These are phyloP conservation scores for Lepus americanus DNA, from an alignment of 2,113 vertebrate species.

Conservation along the genomic window DNA sequence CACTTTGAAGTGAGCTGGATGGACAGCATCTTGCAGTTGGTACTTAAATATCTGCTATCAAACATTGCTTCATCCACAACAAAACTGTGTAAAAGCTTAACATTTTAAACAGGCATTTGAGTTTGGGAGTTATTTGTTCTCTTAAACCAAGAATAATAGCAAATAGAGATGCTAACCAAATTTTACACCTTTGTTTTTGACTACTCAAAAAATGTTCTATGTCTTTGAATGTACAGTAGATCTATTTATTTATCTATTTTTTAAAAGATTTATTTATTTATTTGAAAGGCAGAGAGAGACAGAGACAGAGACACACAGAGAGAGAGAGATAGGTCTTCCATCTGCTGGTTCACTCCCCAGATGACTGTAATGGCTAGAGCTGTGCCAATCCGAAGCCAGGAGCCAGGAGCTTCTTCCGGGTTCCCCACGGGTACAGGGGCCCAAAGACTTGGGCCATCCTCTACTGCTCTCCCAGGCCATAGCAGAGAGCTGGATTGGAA, in stretches of 20 bases:
- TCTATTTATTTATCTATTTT: background rate
- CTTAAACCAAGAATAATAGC: constrained; percentile 49
- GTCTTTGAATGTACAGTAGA: background rate
- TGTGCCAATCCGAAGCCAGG: too few species aligned
- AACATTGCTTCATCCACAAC: background rate
- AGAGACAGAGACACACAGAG: too few species aligned
- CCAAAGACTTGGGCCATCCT: too few species aligned
- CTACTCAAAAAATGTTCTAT: background rate
- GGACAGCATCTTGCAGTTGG: background rate
- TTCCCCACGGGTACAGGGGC: too few species aligned
- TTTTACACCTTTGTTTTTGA: background rate
- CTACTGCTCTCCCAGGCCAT: too few species aligned
- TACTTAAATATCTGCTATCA: background rate
- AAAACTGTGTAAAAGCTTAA: constrained; percentile 18
- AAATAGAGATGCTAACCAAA: constrained; percentile 59
- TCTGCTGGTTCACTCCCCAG: too few species aligned
- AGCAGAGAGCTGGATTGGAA: too few species aligned
- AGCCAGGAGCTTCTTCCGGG: too few species aligned
- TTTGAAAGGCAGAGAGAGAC: too few species aligned
- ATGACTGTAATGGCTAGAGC: too few species aligned
- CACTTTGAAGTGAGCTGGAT: constrained; percentile 8
- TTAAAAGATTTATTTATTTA: too few species aligned
- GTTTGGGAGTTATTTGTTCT: constrained; percentile 50
- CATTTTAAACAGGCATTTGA: constrained; percentile 25
- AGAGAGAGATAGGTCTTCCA: too few species aligned